Conservation (phyloP, 2,888 invertebrate genomes). For the Arctia plantaginis region DNA sequence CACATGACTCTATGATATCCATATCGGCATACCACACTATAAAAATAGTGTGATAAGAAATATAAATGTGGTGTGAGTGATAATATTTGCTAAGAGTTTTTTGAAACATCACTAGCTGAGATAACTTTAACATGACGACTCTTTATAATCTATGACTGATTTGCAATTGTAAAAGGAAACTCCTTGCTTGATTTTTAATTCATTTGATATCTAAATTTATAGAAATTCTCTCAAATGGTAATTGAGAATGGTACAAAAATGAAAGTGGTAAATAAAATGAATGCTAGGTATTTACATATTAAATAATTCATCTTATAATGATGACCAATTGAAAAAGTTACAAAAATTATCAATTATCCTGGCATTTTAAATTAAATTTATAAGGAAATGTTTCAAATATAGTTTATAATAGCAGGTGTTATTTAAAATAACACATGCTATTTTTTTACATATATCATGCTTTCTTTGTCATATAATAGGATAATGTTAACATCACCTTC, state of each 20-base stretch:
- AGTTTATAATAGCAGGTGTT: too few species aligned
- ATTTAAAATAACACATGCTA: too few species aligned
- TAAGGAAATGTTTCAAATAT: too few species aligned
- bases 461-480: too few species aligned
- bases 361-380: too few species aligned
- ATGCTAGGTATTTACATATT: neutral
- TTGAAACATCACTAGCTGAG: slow-evolving; percentile 17
- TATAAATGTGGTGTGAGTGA: slow-evolving; percentile 35
- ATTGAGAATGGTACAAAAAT: neutral
- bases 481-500: too few species aligned
- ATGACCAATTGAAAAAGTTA: neutral
- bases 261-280: neutral
- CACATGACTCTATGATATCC: slow-evolving; percentile 21
- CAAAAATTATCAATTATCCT: too few species aligned
- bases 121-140: neutral
- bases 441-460: too few species aligned
- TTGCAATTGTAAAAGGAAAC: neutral
- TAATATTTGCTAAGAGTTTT: slow-evolving; percentile 28
- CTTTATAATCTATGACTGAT: neutral
- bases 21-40: slow-evolving; percentile 35
- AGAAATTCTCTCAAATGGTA: neutral
- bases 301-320: neutral
- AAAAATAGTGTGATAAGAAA: slow-evolving; percentile 41
- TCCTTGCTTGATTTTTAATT: neutral
- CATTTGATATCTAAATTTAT: neutral